A percentile compares a stretch with the other conserved stretches of the same genome.
These are phyloP conservation scores for Sycophaga agraensis DNA, from an alignment of 1,140 invertebrate species.

Conservation along the genomic window DNA sequence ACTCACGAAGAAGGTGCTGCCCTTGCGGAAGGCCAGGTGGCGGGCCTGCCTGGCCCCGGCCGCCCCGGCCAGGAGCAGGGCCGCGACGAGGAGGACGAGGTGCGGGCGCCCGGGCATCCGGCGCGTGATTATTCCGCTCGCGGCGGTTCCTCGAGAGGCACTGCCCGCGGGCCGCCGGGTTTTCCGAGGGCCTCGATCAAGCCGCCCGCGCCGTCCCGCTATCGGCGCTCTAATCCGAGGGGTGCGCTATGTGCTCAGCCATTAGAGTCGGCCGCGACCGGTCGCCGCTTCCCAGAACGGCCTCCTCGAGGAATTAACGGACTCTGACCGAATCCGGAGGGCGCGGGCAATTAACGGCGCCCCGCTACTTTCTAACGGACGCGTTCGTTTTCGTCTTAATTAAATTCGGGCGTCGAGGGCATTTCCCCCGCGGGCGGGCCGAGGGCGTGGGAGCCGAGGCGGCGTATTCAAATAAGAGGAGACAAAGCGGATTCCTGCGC, in stretches of 20 bases:
- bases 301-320: too few relatives aligned
- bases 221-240: too few relatives aligned
- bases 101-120: not conserved
- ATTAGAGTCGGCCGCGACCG: too few relatives aligned
- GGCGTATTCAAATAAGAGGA: too few relatives aligned
- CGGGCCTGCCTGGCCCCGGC: slow-evolving; percentile 36
- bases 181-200: too few relatives aligned
- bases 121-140: not conserved
- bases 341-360: too few relatives aligned
- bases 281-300: too few relatives aligned
- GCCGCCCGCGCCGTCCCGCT: not conserved
- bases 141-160: slow-evolving; percentile 35
- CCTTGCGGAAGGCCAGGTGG: slow-evolving; percentile 47
- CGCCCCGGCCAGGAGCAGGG: slow-evolving; percentile 17
- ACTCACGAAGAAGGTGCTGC: slow-evolving; percentile 55
- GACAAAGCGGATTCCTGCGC: too few relatives aligned
- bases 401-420: not conserved
- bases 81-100: too few relatives aligned
- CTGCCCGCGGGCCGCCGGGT: slow-evolving; percentile 25
- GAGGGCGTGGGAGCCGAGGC: too few relatives aligned
- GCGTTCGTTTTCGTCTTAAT: not conserved
- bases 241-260: slow-evolving; percentile 31
- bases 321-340: too few relatives aligned
- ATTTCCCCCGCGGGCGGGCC: too few relatives aligned
- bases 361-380: slow-evolving; percentile 32